Conservation (phyloP, 2,113 vertebrate species). For the Agapornis roseicollis region DNA sequence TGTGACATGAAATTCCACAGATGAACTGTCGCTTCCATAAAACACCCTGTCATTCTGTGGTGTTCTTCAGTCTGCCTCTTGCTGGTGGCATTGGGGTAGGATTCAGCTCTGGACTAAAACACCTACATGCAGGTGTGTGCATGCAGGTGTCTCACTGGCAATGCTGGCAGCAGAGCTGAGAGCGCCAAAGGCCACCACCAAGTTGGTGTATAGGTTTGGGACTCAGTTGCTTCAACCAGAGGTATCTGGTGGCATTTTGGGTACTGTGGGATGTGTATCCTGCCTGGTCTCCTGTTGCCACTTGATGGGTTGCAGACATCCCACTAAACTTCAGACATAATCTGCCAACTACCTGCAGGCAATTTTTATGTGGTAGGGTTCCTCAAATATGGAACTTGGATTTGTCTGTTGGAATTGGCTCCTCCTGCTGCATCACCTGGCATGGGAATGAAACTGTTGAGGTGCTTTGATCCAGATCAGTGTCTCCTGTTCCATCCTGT, state of each 20-base stretch:
- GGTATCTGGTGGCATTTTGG: background rate
- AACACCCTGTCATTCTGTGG: background rate
- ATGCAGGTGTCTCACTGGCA: accelerated
- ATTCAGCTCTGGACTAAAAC: background rate
- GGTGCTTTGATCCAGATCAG: background rate
- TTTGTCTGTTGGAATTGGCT: background rate
- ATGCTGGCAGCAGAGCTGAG: background rate
- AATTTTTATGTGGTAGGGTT: background rate
- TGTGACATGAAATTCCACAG: background rate
- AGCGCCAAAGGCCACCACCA: background rate
- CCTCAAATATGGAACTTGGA: background rate
- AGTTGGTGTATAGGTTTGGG: background rate
- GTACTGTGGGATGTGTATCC: background rate
- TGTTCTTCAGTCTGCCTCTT: background rate
- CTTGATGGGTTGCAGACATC: background rate
- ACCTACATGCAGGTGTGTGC: background rate
- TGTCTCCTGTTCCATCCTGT: background rate
- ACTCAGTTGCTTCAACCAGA: background rate
- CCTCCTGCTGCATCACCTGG: background rate
- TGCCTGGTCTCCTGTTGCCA: background rate
- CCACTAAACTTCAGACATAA: background rate
- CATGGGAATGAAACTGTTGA: background rate
- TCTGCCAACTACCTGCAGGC: background rate
- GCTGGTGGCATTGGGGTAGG: background rate
- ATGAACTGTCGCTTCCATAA: background rate